Evolutionary conservation across 2,888 invertebrate genomes (phyloP).

Genomic region (Aradus depressus): DNA sequence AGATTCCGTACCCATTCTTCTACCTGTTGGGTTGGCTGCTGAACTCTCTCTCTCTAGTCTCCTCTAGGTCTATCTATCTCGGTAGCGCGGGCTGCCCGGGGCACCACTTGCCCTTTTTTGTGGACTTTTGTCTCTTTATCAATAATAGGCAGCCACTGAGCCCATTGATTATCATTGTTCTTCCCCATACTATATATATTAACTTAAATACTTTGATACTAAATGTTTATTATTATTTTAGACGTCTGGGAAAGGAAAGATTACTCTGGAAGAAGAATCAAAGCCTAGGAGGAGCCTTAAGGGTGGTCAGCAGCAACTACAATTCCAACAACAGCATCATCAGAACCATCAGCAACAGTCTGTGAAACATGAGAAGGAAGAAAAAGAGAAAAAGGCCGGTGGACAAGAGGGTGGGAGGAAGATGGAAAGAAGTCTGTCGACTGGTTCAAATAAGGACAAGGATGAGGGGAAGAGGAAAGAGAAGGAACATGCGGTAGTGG

Average conservation of each 20-base stretch:
- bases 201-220: background rate
- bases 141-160: too few relatives aligned
- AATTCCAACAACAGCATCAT: background rate
- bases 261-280: background rate
- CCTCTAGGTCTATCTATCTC: too few relatives aligned
- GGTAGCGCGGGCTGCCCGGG: too few relatives aligned
- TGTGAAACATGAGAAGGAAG: background rate
- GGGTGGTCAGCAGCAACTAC: background rate
- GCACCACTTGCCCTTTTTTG: too few relatives aligned
- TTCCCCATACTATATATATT: background rate
- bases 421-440: background rate
- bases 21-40: too few relatives aligned
- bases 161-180: too few relatives aligned
- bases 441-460: background rate
- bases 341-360: background rate
- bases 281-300: background rate
- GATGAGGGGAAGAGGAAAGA: background rate
- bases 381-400: background rate
- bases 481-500: slow-evolving; percentile 19
- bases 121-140: too few relatives aligned
- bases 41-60: too few relatives aligned
- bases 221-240: background rate
- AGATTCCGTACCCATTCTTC: too few relatives aligned
- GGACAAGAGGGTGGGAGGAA: background rate
- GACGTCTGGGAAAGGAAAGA: background rate